A percentile compares a stretch with the other conserved stretches of the same genome.
Conservation (phyloP, 2,888 invertebrate genomes). For the Lysandra coridon region DNA sequence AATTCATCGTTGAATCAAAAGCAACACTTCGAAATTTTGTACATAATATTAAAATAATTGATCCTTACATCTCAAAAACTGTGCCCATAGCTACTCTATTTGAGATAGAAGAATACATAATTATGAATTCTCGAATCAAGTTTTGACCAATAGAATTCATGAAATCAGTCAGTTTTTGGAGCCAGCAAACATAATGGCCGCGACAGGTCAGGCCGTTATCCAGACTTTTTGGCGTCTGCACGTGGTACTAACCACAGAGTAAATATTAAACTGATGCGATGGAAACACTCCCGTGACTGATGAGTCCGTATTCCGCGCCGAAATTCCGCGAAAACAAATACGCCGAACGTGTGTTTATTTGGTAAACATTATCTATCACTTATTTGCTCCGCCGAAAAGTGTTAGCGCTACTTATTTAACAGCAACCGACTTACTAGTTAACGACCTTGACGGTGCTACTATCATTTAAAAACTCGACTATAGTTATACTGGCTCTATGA, state of each 20-base stretch:
- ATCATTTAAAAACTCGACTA: too few species aligned
- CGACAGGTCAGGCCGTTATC: background rate
- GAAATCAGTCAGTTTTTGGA: too few species aligned
- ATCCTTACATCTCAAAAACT: too few species aligned
- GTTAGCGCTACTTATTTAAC: conserved; percentile 14
- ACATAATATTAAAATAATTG: too few species aligned
- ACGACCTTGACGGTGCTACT: background rate
- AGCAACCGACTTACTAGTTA: background rate
- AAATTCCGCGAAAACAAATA: conserved; percentile 27
- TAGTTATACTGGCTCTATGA: too few species aligned
- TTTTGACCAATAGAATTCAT: too few species aligned
- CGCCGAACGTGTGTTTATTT: conserved; percentile 15
- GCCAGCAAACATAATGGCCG: background rate
- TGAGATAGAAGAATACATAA: too few species aligned
- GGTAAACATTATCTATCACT: conserved; percentile 26
- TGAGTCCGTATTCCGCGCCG: conserved; percentile 17
- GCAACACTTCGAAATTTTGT: too few species aligned
- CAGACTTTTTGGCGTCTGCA: background rate
- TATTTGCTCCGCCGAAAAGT: conserved; percentile 16
- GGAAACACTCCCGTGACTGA: background rate
- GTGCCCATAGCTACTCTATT: too few species aligned
- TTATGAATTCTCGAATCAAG: too few species aligned
- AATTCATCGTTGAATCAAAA: too few species aligned
- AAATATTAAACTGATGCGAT: background rate
- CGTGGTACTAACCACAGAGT: background rate